Evolutionary conservation across 1,140 invertebrate genomes (phyloP), one percentile per base, ranked within the genome.

Genomic region (Camponotus floridanus): DNA sequence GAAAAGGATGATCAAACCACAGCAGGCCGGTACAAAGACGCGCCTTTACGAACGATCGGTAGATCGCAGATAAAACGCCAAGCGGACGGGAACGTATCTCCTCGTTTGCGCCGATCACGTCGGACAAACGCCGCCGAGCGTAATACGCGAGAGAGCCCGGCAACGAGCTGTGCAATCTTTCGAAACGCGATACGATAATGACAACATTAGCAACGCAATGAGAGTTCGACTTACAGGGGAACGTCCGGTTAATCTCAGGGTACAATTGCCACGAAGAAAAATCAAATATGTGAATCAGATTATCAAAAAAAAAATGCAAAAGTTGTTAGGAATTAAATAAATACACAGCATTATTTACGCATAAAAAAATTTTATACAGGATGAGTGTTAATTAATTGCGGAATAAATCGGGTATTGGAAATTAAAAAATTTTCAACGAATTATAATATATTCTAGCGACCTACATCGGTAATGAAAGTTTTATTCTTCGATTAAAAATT

Each of bases 91-190:
- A 92, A 92, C 87, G 55, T 83, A 92, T 92, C 92, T 91, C 71
- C 90, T 93, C 91, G 92, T 92, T 93, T 92, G 92, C 91, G 92
- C 91, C 91, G 91, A 93, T 93, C 92, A 93, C 87, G 88, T 91
- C 87, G 87, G 68, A 87, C 88, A 89, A 92, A 88, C 91, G 79
- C 87, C 79, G 85, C 87, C 73, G 87, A 88, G 62, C 90, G 87
- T 89, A 91, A 90, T 86, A 80, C 89, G 78, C 86, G 80, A 61
- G 80, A 61, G 62, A 81, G 65, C 48, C 55, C 36, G 15, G 62
- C 67, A 6, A 33, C 78, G 33, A 48, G 55, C 55, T 45, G 74
- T 85, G 39, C 84, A 85, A 86, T 68, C 79, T 62, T 76, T 71
- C 78, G 55, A 78, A 61, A 76, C 26, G 42, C 73, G 65, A 87